A percentile compares a stretch with the other conserved stretches of the same genome.
Conservation (phyloP, 2,888 invertebrate genomes). For the Pseudococcus jackbeardsleyi region DNA sequence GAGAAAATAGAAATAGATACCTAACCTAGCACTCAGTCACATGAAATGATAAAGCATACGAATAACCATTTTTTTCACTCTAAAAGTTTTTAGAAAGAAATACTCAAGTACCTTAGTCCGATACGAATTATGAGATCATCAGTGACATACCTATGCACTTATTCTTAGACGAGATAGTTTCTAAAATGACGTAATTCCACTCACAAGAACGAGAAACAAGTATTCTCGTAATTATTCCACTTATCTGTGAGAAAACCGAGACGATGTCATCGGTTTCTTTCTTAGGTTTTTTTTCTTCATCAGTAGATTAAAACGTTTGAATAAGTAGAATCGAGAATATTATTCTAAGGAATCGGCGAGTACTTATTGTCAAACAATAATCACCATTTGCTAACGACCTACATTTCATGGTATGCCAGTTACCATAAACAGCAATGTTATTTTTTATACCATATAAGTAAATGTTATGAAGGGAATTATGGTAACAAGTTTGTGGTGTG, state of each 20-base stretch:
- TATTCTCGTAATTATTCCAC: not conserved
- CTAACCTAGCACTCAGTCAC: no score
- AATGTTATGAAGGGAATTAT: constrained; percentile 16
- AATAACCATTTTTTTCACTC: no score
- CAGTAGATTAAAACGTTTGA: not conserved
- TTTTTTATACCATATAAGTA: constrained; percentile 50
- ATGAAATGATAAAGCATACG: no score
- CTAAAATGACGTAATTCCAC: not conserved
- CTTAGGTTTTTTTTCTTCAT: not conserved
- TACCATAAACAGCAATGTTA: constrained; percentile 43
- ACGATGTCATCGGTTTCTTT: not conserved
- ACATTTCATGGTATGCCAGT: constrained; percentile 25
- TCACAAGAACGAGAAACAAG: not conserved
- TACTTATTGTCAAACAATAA: constrained; percentile 10
- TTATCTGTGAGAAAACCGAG: not conserved
- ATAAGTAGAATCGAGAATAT: not conserved
- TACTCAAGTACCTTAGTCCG: no score
- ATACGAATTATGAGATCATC: no score
- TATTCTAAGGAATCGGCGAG: not conserved
- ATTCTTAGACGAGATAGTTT: not conserved
- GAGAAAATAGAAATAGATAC: no score
- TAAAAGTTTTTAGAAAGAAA: no score
- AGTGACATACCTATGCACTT: no score
- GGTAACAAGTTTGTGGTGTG: not conserved
- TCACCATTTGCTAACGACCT: constrained; percentile 23